Conservation (phyloP, 1,140 invertebrate genomes). For the Pseudomyrmex pallidus region DNA sequence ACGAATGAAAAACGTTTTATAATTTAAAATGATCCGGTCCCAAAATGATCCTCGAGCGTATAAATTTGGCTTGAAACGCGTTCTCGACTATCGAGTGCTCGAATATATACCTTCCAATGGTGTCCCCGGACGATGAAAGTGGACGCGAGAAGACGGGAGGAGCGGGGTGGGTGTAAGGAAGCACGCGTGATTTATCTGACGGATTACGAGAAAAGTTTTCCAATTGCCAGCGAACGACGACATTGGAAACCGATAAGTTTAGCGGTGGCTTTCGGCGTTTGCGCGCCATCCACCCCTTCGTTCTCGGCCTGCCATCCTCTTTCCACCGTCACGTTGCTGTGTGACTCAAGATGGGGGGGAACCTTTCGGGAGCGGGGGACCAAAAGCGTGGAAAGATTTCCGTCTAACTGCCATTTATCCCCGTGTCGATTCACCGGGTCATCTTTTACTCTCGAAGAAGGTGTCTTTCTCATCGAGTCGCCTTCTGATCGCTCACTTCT, state of each 20-base stretch:
- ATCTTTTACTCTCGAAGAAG: constrained; percentile 57
- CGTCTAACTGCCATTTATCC: constrained; percentile 52
- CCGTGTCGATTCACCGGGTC: constrained; percentile 40
- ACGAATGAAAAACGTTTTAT: neutral
- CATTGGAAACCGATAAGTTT: constrained; percentile 78
- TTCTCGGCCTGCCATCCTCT: constrained; percentile 33
- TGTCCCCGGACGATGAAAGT: constrained; percentile 21
- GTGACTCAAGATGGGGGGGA: neutral
- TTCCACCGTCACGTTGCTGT: neutral
- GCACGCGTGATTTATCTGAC: constrained; percentile 76
- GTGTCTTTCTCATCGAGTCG: constrained; percentile 44
- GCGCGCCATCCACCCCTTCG: constrained; percentile 43
- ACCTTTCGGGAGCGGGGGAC: neutral
- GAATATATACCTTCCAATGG: constrained; percentile 44
- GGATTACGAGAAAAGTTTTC: constrained; percentile 79
- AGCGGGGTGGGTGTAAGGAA: constrained; percentile 21
- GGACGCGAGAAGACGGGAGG: constrained; percentile 13
- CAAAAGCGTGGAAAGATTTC: constrained; percentile 61
- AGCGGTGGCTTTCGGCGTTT: constrained; percentile 61
- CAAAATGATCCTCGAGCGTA: neutral
- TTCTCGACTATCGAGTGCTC: constrained; percentile 10
- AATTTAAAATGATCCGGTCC: neutral
- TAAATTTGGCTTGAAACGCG: constrained; percentile 25
- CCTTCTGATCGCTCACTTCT: neutral
- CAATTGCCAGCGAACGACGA: constrained; percentile 75